Evolutionary conservation across 2,888 invertebrate species (phyloP), one percentile per base, ranked within the genome.

Genomic region (Papilio demoleus): DNA sequence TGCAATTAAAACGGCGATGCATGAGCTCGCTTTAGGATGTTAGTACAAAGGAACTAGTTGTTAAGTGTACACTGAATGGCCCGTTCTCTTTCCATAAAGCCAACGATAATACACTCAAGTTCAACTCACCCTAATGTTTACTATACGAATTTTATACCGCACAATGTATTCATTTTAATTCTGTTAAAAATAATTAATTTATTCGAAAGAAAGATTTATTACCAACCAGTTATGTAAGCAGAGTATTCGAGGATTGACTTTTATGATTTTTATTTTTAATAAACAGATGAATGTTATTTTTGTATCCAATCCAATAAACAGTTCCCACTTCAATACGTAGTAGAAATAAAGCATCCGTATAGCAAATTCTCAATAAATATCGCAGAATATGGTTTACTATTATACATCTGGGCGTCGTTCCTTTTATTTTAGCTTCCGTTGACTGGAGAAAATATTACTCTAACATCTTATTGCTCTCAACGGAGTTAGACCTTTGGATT

Each of bases 401-500:
- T 79, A 87, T 88, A 83, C 91, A 87, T 81, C 82, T 63, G 91
- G 91, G 91, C 86, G 84, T 84, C 86, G 81, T 92, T 91, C 88
- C 86, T 88, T 90, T 90, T 90, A 90, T 90, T 92, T 89, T 87
- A 91, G 90, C 90, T 90, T 89, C 86, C 88, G 85, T 86, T 89
- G 91, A 90, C 90, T 91, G 87, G 91, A 90, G 91, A 90, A 90
- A 92, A 92, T 90, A 91, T 91, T 88, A 88, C 89, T 86, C 85
- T 80, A 81, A 78, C 81, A 88, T 86, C 88, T 90, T 90, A 91
- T 90, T 86, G 87, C 88, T 81, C 84, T 81, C 87, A 77, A 73
- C 88, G 87, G 90, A 88, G 83, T 84, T 84, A 78, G 77, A 81
- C 86, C 78, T 85, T 84, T 77, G 42, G 42, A 60, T 34, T 66